These are phyloP conservation scores for Condylura cristata DNA, from an alignment of 2,113 vertebrate genomes.

Conservation along the genomic window DNA sequence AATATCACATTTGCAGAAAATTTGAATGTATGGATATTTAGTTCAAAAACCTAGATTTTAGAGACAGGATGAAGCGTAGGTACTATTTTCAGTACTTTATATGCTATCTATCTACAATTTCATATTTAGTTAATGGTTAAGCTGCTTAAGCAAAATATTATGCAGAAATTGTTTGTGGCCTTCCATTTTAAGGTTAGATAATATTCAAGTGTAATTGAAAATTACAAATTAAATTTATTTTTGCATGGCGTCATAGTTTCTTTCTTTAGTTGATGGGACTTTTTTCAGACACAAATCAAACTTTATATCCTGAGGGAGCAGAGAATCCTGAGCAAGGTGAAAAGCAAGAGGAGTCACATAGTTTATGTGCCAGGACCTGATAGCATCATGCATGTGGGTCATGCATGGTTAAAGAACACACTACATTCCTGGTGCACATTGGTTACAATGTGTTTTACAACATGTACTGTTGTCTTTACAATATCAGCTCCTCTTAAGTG, in stretches of 20 bases:
- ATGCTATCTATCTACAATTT: background rate
- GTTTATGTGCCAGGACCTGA: background rate
- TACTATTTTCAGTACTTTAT: background rate
- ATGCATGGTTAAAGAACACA: constrained; percentile 1
- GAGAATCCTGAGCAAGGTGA: background rate
- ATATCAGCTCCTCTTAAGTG: background rate
- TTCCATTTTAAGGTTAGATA: background rate
- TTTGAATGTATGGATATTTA: background rate
- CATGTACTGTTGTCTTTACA: background rate
- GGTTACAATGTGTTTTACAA: constrained; percentile 37
- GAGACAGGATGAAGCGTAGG: background rate
- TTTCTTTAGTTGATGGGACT: constrained; percentile 31
- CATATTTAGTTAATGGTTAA: background rate
- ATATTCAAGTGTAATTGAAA: background rate
- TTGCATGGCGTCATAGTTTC: background rate
- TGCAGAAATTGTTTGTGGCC: background rate
- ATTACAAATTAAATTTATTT: background rate
- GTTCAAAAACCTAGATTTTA: background rate
- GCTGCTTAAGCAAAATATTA: too few relatives aligned
- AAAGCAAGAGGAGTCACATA: background rate
- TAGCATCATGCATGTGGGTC: background rate
- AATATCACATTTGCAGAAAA: background rate
- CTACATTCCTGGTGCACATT: background rate
- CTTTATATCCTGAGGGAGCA: background rate
- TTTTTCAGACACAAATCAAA: background rate